Evolutionary conservation across 2,888 invertebrate genomes (phyloP).

Genomic region (Polydrusus cervinus): DNA sequence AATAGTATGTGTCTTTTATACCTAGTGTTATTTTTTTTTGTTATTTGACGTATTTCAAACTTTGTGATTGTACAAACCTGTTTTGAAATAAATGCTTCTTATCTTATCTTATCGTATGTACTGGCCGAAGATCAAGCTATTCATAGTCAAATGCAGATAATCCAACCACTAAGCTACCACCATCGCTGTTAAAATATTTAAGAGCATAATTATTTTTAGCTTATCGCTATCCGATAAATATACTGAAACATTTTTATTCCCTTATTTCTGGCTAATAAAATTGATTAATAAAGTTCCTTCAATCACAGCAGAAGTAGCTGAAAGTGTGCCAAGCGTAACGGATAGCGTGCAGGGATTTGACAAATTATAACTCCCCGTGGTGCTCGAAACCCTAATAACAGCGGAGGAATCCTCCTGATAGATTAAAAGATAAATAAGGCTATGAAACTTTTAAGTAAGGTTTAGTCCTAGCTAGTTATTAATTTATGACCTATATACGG

Average conservation of each 20-base stretch:
- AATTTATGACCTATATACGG: neutral
- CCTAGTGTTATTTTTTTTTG: no score
- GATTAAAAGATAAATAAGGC: constrained; percentile 20
- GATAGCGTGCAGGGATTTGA: constrained; percentile 22
- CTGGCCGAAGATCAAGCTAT: no score
- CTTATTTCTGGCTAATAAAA: neutral
- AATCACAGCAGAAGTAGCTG: constrained; percentile 17
- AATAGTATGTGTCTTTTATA: no score
- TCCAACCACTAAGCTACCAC: no score
- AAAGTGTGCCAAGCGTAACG: constrained; percentile 9
- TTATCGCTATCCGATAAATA: no score
- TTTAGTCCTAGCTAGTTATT: neutral
- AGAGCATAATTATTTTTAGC: no score
- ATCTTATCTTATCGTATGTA: no score
- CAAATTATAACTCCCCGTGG: constrained; percentile 18
- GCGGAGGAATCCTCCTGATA: constrained; percentile 8
- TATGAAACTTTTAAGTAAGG: constrained; percentile 5
- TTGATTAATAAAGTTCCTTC: constrained; percentile 10
- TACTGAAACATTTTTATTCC: neutral
- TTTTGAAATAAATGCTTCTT: no score
- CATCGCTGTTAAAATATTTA: no score
- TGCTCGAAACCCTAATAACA: constrained; percentile 13
- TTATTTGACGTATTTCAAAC: no score
- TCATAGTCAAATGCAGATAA: no score
- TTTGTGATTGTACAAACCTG: no score